A percentile compares a stretch with the other conserved stretches of the same genome.
Evolutionary conservation across 2,797 vertebrate species (phyloP).

Genomic region (Eospalax fontanierii): DNA sequence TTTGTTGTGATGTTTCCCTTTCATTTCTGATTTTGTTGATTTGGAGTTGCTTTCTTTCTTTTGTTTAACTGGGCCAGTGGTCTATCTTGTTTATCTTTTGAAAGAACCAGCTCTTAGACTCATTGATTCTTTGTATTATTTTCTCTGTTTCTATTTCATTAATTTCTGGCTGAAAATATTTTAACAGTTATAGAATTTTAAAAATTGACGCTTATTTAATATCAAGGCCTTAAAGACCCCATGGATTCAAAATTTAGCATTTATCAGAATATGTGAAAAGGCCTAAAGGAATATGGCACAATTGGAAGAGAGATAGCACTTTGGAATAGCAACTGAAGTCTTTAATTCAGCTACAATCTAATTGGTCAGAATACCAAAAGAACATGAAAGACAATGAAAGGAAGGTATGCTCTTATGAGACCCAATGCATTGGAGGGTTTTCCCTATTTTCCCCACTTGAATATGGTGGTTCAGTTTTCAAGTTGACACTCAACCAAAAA

Average conservation of each 20-base stretch:
- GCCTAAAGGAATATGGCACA: not conserved
- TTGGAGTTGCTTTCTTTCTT: too few species aligned
- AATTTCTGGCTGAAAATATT: not conserved
- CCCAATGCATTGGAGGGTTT: not conserved
- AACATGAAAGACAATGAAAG: slow-evolving; percentile 1
- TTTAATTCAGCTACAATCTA: slow-evolving; percentile 17
- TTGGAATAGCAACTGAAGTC: not conserved
- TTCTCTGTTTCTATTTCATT: too few species aligned
- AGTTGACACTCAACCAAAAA: slow-evolving; percentile 43
- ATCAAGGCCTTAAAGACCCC: slow-evolving; percentile 31
- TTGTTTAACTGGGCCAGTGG: too few species aligned
- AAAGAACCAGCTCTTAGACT: too few species aligned
- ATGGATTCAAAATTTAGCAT: slow-evolving; percentile 15
- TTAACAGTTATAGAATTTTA: not conserved
- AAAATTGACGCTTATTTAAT: not conserved
- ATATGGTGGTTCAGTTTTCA: slow-evolving; percentile 27
- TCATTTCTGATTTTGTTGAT: too few species aligned
- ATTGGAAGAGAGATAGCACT: slow-evolving; percentile 26
- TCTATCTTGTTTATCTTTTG: too few species aligned
- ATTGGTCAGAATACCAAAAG: not conserved
- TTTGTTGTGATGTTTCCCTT: too few species aligned
- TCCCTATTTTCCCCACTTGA: slow-evolving; percentile 25
- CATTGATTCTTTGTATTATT: too few species aligned
- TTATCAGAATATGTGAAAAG: not conserved
- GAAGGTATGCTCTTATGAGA: not conserved